These are phyloP conservation scores for Saccostrea glomerata DNA, from an alignment of 1,140 invertebrate genomes.

Conservation along the genomic window DNA sequence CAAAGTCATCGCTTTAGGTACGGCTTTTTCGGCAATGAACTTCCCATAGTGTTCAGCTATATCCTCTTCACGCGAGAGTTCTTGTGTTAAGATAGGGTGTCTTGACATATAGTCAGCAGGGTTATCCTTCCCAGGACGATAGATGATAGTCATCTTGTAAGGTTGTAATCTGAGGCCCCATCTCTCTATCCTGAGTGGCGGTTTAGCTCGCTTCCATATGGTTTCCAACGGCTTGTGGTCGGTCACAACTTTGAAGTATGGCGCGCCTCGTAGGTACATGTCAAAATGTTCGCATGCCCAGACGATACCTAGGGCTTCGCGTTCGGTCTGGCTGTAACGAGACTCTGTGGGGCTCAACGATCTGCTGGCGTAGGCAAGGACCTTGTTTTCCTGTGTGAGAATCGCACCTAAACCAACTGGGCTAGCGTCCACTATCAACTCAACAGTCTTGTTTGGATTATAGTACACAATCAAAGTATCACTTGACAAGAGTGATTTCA, in stretches of 20 bases:
- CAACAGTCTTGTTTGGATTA: constrained; percentile 51
- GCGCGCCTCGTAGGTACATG: constrained; percentile 74
- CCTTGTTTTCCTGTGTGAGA: constrained; percentile 62
- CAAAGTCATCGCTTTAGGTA: constrained; percentile 50
- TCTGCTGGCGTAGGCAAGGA: constrained; percentile 61
- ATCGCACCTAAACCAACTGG: constrained; percentile 58
- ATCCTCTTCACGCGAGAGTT: background rate
- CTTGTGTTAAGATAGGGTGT: constrained; percentile 29
- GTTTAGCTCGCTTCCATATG: constrained; percentile 60
- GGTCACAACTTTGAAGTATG: constrained; percentile 73
- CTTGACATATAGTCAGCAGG: constrained; percentile 55
- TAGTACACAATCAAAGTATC: constrained; percentile 57
- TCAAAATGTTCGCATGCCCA: constrained; percentile 78
- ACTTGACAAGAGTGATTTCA: constrained; percentile 52
- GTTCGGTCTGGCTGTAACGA: constrained; percentile 78
- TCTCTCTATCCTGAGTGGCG: constrained; percentile 56
- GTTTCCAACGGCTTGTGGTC: constrained; percentile 75
- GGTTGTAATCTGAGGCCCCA: constrained; percentile 52
- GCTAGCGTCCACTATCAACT: constrained; percentile 55
- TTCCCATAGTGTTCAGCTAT: constrained; percentile 50
- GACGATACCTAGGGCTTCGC: constrained; percentile 77
- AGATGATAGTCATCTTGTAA: constrained; percentile 50
- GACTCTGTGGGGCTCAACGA: constrained; percentile 55
- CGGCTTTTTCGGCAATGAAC: constrained; percentile 43
- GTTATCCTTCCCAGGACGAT: constrained; percentile 50